Evolutionary conservation across 2,888 invertebrate genomes (phyloP).

Genomic region (Amphipyra tragopoginis): DNA sequence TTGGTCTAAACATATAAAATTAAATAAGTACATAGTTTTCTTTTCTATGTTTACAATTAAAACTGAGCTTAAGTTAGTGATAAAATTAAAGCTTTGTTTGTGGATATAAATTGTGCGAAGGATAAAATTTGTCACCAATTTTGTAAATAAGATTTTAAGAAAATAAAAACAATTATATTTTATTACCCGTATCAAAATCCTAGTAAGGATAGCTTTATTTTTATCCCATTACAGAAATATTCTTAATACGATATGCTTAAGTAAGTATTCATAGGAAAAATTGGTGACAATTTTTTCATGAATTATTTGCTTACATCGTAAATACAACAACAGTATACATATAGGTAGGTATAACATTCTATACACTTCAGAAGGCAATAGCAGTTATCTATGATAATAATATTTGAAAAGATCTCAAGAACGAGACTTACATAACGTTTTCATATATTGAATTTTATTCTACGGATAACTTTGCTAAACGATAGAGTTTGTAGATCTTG

Average conservation of each 20-base stretch:
- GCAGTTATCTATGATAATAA: slow-evolving; percentile 55
- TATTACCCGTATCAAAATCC: neutral
- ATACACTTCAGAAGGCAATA: slow-evolving; percentile 60
- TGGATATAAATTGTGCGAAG: slow-evolving; percentile 44
- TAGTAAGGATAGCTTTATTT: neutral
- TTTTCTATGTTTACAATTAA: slow-evolving; percentile 3
- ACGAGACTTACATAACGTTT: slow-evolving; percentile 66
- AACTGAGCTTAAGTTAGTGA: slow-evolving; percentile 23
- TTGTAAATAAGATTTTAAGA: slow-evolving; percentile 2
- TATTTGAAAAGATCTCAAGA: slow-evolving; percentile 63
- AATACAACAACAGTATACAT: slow-evolving; percentile 50
- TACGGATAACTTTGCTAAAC: slow-evolving; percentile 58
- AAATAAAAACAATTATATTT: neutral
- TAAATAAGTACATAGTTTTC: slow-evolving; percentile 2
- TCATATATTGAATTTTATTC: slow-evolving; percentile 59
- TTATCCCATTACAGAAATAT: neutral
- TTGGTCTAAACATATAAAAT: neutral
- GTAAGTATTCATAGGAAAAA: slow-evolving; percentile 17
- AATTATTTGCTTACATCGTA: slow-evolving; percentile 24
- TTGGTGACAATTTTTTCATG: slow-evolving; percentile 40
- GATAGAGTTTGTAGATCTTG: slow-evolving; percentile 43
- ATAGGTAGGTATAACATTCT: slow-evolving; percentile 48
- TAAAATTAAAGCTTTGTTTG: slow-evolving; percentile 50
- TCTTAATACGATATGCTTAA: slow-evolving; percentile 9
- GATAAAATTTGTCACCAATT: slow-evolving; percentile 50